Evolutionary conservation across 2,113 vertebrate genomes (phyloP).

Genomic region (Axis porcinus): DNA sequence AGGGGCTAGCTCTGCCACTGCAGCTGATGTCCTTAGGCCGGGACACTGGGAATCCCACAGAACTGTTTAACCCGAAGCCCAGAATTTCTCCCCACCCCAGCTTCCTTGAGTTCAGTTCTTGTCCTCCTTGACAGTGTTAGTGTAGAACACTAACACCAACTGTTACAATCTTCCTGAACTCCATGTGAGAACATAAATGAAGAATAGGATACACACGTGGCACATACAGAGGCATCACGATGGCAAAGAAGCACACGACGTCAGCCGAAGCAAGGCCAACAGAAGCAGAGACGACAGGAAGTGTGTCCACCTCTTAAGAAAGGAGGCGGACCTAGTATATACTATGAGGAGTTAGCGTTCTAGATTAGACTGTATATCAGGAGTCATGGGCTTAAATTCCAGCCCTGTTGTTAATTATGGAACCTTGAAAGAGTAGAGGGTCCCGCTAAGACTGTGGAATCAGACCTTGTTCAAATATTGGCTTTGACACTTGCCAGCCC

Average conservation of each 20-base stretch:
- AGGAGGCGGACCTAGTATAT: neutral
- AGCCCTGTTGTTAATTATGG: neutral
- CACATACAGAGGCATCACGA: neutral
- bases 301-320: neutral
- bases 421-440: neutral
- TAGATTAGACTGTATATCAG: neutral
- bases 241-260: neutral
- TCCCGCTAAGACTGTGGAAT: neutral
- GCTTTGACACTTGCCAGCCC: neutral
- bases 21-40: neutral
- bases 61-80: neutral
- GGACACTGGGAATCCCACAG: neutral
- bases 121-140: neutral
- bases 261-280: neutral
- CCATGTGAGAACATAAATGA: neutral
- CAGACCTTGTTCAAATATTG: neutral
- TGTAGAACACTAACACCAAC: neutral
- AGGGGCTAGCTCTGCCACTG: neutral
- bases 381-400: neutral
- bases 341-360: neutral
- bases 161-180: neutral
- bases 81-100: neutral
- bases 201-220: neutral
- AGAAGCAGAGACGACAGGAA: neutral
- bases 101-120: neutral